A percentile compares a stretch with the other conserved stretches of the same genome.
Conservation (phyloP, 2,113 vertebrate genomes). For the Felis catus region DNA sequence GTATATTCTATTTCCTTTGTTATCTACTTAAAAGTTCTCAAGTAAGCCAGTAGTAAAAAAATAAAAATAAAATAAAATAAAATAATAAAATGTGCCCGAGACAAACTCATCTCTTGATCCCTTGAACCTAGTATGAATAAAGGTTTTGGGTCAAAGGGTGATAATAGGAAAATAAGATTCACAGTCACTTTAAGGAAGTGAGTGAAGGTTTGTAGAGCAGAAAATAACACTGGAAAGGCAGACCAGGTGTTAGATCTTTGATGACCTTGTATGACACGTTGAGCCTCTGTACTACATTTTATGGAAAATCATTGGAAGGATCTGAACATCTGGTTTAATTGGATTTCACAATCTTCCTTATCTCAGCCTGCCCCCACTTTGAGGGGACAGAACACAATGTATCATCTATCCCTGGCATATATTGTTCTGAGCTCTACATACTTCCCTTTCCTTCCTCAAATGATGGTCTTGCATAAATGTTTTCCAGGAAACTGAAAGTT, state of each 20-base stretch:
- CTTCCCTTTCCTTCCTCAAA: neutral
- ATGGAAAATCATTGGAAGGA: neutral
- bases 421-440: neutral
- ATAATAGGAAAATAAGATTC: neutral
- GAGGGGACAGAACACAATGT: neutral
- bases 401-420: neutral
- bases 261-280: neutral
- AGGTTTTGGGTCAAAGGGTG: neutral
- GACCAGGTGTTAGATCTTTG: neutral
- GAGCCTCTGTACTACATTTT: neutral
- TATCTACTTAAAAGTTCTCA: neutral
- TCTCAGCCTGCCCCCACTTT: neutral
- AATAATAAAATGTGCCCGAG: neutral
- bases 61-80: neutral
- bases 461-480: neutral
- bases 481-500: neutral
- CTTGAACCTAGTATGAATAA: neutral
- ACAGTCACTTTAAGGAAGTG: neutral
- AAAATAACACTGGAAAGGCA: neutral
- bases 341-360: neutral
- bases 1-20: neutral
- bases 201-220: neutral
- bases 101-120: neutral
- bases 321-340: neutral
- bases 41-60: neutral